Percentiles rank a stretch among this genome's conserved stretches.
Conservation (phyloP, 2,113 vertebrate genomes). For the Desmodus rotundus region DNA sequence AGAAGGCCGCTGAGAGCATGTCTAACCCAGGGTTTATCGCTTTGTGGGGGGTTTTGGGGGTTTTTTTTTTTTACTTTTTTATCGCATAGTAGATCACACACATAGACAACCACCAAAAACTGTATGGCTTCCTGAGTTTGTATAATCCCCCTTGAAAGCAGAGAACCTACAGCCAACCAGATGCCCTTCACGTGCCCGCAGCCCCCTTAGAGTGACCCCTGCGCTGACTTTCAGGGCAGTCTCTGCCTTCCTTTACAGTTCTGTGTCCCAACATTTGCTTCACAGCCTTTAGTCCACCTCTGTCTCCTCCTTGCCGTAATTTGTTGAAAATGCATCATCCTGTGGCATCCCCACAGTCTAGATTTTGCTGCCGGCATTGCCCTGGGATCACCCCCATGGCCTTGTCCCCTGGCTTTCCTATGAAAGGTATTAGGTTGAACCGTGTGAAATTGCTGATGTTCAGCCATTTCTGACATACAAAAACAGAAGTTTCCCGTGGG, state of each 20-base stretch:
- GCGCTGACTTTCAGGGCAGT: not conserved
- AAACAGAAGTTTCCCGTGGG: not conserved
- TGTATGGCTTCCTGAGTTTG: not conserved
- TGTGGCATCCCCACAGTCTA: not conserved
- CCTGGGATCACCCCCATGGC: not conserved
- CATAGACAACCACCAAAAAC: not conserved
- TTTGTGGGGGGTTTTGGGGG: too few relatives aligned
- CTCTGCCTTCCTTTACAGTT: not conserved
- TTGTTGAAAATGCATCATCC: not conserved
- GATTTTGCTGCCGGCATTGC: not conserved
- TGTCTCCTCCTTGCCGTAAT: not conserved
- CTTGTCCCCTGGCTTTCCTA: not conserved
- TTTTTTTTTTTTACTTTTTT: not conserved
- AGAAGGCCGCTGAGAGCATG: not conserved
- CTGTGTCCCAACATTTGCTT: not conserved
- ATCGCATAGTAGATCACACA: not conserved
- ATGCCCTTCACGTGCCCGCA: too few relatives aligned
- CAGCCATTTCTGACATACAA: not conserved
- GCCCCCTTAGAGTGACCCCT: too few relatives aligned
- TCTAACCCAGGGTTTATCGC: too few relatives aligned
- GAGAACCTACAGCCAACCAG: not conserved
- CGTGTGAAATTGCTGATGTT: not conserved
- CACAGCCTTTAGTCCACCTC: not conserved
- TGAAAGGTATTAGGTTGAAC: not conserved
- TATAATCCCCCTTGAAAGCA: not conserved